These are phyloP conservation scores for Heliconius aoede DNA, from an alignment of 2,888 invertebrate species.

Conservation along the genomic window DNA sequence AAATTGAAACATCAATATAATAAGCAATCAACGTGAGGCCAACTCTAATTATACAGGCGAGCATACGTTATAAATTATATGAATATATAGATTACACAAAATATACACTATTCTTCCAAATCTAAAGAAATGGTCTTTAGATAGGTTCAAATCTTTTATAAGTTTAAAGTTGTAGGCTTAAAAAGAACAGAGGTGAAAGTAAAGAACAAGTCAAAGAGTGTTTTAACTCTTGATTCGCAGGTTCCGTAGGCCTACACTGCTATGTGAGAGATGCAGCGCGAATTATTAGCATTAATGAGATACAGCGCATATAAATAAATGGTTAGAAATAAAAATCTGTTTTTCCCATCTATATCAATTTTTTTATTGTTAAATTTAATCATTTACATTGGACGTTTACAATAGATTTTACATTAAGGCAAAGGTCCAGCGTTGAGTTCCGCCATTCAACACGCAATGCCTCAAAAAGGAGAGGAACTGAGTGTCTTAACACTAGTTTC, in stretches of 20 bases:
- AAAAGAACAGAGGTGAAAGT: background rate
- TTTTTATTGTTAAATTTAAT: no score
- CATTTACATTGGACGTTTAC: no score
- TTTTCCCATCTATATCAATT: no score
- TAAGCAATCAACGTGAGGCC: slow-evolving; percentile 80
- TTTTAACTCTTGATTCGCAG: background rate
- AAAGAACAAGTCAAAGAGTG: background rate
- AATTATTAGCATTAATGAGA: no score
- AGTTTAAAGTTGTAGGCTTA: slow-evolving; percentile 6
- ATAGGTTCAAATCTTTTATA: slow-evolving; percentile 9
- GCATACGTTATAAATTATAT: slow-evolving; percentile 78
- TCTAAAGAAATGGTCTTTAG: slow-evolving; percentile 41
- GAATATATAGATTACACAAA: slow-evolving; percentile 41
- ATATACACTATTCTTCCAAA: slow-evolving; percentile 74
- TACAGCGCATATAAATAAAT: no score
- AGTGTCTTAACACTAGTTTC: no score
- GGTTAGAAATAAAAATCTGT: no score
- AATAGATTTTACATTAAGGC: no score
- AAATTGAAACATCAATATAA: slow-evolving; percentile 85
- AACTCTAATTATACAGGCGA: slow-evolving; percentile 79
- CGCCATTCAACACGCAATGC: no score
- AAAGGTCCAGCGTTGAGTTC: no score
- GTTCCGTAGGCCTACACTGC: background rate
- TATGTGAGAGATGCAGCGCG: background rate
- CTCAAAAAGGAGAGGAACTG: no score